Evolutionary conservation across 2,888 invertebrate species (phyloP).

Genomic region (Ypsolopha sequella): DNA sequence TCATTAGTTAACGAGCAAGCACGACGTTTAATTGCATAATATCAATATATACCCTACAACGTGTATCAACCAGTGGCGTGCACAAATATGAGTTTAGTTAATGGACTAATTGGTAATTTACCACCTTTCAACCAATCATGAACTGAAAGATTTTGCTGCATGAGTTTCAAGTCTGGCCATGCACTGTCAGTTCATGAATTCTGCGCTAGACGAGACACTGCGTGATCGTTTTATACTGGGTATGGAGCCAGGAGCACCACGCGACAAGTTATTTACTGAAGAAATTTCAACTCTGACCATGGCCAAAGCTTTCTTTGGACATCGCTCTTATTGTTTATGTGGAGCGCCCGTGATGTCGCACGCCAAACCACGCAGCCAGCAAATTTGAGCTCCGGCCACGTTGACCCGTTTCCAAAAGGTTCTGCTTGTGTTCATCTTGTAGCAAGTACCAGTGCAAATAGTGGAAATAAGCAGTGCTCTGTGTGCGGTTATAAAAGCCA

Average conservation of each 20-base stretch:
- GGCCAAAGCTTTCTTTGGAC: background rate
- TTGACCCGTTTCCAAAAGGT: too few relatives aligned
- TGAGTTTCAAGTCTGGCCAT: background rate
- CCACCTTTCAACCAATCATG: background rate
- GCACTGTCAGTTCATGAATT: constrained; percentile 4
- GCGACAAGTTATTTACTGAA: constrained; percentile 1
- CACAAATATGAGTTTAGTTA: background rate
- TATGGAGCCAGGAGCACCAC: constrained; percentile 1
- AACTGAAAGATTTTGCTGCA: constrained; percentile 1
- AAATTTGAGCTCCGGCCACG: background rate
- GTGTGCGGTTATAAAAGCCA: background rate
- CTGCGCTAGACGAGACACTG: constrained; percentile 1
- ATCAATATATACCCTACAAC: too few relatives aligned
- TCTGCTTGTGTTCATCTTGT: background rate
- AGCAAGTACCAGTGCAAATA: background rate
- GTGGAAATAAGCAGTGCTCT: background rate
- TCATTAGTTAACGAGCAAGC: too few relatives aligned
- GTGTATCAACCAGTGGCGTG: too few relatives aligned
- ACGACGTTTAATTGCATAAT: too few relatives aligned
- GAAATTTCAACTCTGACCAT: background rate
- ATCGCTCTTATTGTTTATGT: background rate
- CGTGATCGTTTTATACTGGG: constrained; percentile 3
- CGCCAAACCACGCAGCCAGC: background rate
- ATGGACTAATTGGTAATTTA: background rate
- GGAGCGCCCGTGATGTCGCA: background rate